Evolutionary conservation across 2,888 invertebrate species (phyloP).

Genomic region (Polyploca ridens): DNA sequence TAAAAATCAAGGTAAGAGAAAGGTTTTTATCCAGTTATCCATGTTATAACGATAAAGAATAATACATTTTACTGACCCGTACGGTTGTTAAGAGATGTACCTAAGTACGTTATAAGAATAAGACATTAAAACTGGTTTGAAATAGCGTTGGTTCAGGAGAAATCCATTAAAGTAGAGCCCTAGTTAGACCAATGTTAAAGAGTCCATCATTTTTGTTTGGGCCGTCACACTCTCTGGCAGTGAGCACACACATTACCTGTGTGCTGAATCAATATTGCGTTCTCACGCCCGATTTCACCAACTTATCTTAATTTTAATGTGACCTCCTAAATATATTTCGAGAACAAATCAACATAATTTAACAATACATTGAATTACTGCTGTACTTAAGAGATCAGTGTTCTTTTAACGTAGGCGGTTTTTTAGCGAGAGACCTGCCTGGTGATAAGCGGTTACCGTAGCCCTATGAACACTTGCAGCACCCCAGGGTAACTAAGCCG

Average conservation of each 20-base stretch:
- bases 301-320: slow-evolving; percentile 3
- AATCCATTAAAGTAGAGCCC: slow-evolving; percentile 3
- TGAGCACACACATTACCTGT: slow-evolving; percentile 14
- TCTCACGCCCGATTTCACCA: slow-evolving; percentile 14
- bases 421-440: no score
- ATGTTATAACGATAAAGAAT: no score
- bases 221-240: slow-evolving; percentile 21
- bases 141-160: neutral
- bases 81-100: neutral
- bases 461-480: no score
- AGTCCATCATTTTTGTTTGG: slow-evolving; percentile 14
- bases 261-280: slow-evolving; percentile 13
- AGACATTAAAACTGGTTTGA: neutral
- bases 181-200: neutral
- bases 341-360: neutral
- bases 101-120: neutral
- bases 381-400: no score
- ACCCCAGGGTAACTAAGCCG: no score
- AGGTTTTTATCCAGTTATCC: no score
- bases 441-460: no score
- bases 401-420: no score
- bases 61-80: neutral
- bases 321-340: neutral
- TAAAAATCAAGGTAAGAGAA: no score
- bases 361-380: neutral